A percentile compares a stretch with the other conserved stretches of the same genome.
Conservation (phyloP, 2,888 invertebrate species). For the Oligia fasciuncula region DNA sequence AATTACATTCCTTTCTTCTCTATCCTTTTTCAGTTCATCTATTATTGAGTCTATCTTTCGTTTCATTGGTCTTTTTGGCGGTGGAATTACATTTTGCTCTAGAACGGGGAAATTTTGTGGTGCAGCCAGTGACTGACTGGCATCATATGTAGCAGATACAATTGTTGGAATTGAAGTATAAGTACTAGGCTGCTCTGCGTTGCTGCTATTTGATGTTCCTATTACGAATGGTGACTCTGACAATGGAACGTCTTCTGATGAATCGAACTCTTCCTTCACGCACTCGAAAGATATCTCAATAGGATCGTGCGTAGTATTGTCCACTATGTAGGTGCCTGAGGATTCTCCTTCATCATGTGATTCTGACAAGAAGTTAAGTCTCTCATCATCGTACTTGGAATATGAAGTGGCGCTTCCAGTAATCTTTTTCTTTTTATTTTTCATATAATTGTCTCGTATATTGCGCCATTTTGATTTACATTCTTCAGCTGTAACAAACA, state of each 20-base stretch:
- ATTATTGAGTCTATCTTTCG: slow-evolving; percentile 48
- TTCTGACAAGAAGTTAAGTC: slow-evolving; percentile 47
- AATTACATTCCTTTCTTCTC: slow-evolving; percentile 45
- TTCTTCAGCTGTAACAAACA: slow-evolving; percentile 54
- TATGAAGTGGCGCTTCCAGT: slow-evolving; percentile 25
- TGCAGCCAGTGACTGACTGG: slow-evolving; percentile 2
- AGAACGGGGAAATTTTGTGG: neutral
- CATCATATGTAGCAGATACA: slow-evolving; percentile 16
- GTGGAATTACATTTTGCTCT: slow-evolving; percentile 9
- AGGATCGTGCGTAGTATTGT: slow-evolving; percentile 16
- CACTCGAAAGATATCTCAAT: slow-evolving; percentile 20
- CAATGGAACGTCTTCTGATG: slow-evolving; percentile 43
- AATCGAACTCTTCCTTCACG: slow-evolving; percentile 49
- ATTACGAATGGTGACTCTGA: slow-evolving; percentile 21
- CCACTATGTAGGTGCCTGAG: neutral
- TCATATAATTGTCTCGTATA: slow-evolving; percentile 53
- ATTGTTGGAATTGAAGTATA: slow-evolving; percentile 14
- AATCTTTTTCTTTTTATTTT: slow-evolving; percentile 50
- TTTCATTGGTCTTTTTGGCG: slow-evolving; percentile 40
- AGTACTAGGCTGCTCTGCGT: slow-evolving; percentile 1
- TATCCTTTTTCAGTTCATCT: slow-evolving; percentile 48
- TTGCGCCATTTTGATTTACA: slow-evolving; percentile 59
- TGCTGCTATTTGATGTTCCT: neutral
- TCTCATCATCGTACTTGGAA: slow-evolving; percentile 52
- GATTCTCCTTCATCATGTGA: slow-evolving; percentile 30